Base-by-base conservation (phyloP, 2,888 invertebrate genomes). In the Meiosimyza decipiens region DNA sequence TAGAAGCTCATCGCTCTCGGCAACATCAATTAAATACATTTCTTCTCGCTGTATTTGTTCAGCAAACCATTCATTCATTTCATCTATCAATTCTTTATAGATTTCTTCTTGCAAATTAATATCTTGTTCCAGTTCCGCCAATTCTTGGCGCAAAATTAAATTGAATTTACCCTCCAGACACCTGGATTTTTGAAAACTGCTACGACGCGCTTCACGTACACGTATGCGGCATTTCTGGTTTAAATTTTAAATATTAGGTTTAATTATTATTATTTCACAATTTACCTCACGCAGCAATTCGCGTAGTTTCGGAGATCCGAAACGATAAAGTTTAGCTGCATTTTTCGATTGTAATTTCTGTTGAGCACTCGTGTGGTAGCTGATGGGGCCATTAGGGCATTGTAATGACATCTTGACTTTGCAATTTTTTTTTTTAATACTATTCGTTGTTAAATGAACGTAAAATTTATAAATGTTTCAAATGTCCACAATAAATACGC, bases 1-100 rank as follows among this genome's bases (percentile, higher is more conserved):
- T 77, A 90, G 88, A 1, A 90, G 84, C 78, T 83, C 82, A 65
- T 87, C 85, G 71, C 85, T 80, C 73, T 88, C 87, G 51, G 87
- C 82, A 0, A 82, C 73, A 12, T 79, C 76, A n/a, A 81, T 78
- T 18, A 82, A 68, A 68, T 81, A 82, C 7, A 77, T 18, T 72
- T 80, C 78, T 75, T 86, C 78, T 66, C 82, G 77, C 72, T 85
- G 82, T 52, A 81, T 76, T 28, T 84, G 82, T 6, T 83, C 71
- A 1, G 79, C 79, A 71, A 84, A 83, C 86, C 86, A 86, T 51
- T 83, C 81, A 54, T 85, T 82, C 3, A 82, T 77, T 65, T 86
- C 86, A 0, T 80, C 77, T 6, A 82, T 71, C 1, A 86, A 67
- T 69, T 86, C 86, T 22, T 82, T 79, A 54, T 79, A 84, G n/a